Evolutionary conservation across 64 coral and sea anemone species (phyloP), one percentile per base, ranked within the genome.

Genomic region (Catalaphyllia jardinei): DNA sequence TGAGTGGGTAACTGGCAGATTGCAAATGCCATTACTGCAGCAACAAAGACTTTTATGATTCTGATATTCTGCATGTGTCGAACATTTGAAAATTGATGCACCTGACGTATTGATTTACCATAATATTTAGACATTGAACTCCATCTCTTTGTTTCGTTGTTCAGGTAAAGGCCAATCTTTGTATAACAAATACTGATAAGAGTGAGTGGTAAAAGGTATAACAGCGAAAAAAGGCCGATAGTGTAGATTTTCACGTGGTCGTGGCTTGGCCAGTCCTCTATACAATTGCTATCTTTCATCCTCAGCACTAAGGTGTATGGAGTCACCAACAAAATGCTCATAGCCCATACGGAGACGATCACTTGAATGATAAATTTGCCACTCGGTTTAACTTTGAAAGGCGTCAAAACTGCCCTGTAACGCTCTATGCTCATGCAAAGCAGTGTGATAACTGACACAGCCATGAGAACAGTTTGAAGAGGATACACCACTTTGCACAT

Each of bases 381-480:
- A 25, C 51, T 78, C 38, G 94, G 63, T 25, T 82, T 93, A 7
- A 78, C 62, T 50, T 89, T 86, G 12, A 98, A 77, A 4, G 96
- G 96, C 0, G 73, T 62, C 29, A 94, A 69, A n/a, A 98, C 89
- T 31, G 88, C 84, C 11, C 92, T 74, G 20, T 89, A 86, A 17
- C 96, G 85, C 17, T 98, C 96, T 13, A 98, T 22, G 62, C 88
- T 91, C 96, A 98, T 98, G 62, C 89, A 85, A 19, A 94, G 67
- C 16, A 98, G 52, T 18, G 96, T 98, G 29, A 98, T 94, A 4
- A 94, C 89, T 8, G 92, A 98, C 0, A 98, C 96, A n/a, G 92
- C 88, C 89, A 98, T 91, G 4, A 98, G 89, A 31, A 94, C 73
- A 4, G 96, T 98, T 71, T 98, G 96, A 19, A 94, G 79, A 15